phyloP scores from a whole-genome alignment of 1,140 invertebrate species.

The Colletes latitarsis region DNA sequence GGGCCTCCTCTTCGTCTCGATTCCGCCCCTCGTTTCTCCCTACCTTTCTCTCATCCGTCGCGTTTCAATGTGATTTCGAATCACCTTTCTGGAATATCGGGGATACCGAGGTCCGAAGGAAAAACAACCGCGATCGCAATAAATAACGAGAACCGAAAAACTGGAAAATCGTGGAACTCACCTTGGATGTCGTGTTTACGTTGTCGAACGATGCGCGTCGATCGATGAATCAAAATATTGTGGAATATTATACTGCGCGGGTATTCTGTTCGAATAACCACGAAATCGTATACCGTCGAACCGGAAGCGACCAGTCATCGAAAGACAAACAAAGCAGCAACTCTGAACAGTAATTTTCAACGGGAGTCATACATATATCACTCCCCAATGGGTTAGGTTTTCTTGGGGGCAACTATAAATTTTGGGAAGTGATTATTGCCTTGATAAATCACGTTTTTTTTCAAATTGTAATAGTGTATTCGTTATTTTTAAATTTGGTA shows the following conservation, averaged over 20 bases:
- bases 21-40: conserved; percentile 53
- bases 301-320: not conserved
- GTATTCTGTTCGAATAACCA: not conserved
- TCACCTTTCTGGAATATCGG: conserved; percentile 28
- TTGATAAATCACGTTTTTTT: no score
- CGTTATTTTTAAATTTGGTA: no score
- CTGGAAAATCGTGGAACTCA: not conserved
- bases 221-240: conserved; percentile 18
- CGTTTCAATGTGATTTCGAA: conserved; percentile 64
- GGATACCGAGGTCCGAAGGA: not conserved
- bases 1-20: conserved; percentile 50
- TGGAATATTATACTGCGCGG: not conserved
- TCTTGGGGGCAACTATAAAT: no score
- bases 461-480: no score
- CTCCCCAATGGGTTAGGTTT: no score
- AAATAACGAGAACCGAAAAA: conserved; percentile 23
- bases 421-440: no score
- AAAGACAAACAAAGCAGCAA: not conserved
- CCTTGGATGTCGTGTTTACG: not conserved
- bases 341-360: no score
- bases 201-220: not conserved
- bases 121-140: conserved; percentile 21
- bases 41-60: conserved; percentile 60
- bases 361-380: no score
- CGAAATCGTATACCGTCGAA: not conserved